These are phyloP conservation scores for Dipodomys merriami DNA, from an alignment of 2,113 vertebrate genomes.

Conservation along the genomic window DNA sequence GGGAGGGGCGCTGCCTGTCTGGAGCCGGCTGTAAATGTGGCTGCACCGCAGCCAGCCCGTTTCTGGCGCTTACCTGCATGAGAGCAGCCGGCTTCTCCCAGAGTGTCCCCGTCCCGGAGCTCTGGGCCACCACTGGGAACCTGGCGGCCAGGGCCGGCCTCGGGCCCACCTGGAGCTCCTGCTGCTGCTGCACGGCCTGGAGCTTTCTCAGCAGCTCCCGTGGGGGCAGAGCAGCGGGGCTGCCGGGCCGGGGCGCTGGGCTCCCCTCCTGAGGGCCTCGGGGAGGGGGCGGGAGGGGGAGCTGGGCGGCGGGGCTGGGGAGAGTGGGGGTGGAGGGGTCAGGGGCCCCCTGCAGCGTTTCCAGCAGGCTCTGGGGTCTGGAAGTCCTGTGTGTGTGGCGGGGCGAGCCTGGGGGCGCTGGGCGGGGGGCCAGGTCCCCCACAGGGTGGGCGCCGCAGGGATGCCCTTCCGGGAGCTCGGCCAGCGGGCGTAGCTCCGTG, in stretches of 20 bases:
- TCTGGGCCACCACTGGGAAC: conserved; percentile 86
- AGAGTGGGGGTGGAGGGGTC: background rate
- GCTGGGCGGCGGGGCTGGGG: conserved; percentile 55
- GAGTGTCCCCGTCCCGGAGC: conserved; percentile 60
- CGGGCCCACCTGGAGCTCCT: conserved; percentile 83
- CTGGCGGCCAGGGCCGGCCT: conserved; percentile 90
- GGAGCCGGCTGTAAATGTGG: too few relatives aligned
- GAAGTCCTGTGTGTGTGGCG: conserved; percentile 14
- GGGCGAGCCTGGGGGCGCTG: conserved; percentile 85
- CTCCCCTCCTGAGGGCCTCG: conserved; percentile 67
- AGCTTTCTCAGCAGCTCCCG: conserved; percentile 94
- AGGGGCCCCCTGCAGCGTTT: conserved; percentile 78
- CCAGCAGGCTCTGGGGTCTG: conserved; percentile 77
- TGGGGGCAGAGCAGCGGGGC: conserved; percentile 88
- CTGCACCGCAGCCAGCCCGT: too few relatives aligned
- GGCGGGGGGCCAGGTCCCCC: conserved; percentile 84
- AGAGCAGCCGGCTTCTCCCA: conserved; percentile 85
- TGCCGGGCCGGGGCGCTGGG: conserved; percentile 65
- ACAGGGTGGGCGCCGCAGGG: conserved; percentile 76
- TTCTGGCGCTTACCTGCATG: conserved; percentile 87
- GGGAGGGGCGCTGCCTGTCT: too few relatives aligned
- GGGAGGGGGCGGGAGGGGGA: conserved; percentile 74
- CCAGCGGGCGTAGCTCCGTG: conserved; percentile 87
- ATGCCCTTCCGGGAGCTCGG: conserved; percentile 90
- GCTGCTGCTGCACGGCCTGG: conserved; percentile 93